A percentile compares a stretch with the other conserved stretches of the same genome.
Evolutionary conservation across 2,888 invertebrate species (phyloP).

Genomic region (Tuta absoluta): DNA sequence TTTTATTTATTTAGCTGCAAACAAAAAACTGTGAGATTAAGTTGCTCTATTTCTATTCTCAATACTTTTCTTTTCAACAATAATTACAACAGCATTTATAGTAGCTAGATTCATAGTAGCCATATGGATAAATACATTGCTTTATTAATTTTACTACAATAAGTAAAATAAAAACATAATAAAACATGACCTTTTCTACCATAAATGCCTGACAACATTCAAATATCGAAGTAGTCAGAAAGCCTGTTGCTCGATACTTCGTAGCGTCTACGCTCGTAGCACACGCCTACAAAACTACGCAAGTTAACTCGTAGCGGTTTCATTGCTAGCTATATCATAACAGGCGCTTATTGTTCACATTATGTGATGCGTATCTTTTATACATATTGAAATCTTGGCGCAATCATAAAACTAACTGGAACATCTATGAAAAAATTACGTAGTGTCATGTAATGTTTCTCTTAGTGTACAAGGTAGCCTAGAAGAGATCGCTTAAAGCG

Average conservation of each 20-base stretch:
- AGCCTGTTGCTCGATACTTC: neutral
- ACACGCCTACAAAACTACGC: neutral
- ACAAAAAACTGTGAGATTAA: neutral
- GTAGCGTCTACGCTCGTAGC: neutral
- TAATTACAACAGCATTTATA: neutral
- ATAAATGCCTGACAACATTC: neutral
- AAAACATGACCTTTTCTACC: neutral
- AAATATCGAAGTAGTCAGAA: neutral
- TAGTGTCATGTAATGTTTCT: no score
- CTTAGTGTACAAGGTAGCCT: no score
- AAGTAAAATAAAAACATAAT: neutral
- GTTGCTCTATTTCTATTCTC: no score
- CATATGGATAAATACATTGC: neutral
- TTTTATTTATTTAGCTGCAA: no score
- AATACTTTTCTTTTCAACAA: no score
- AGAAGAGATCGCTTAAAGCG: no score
- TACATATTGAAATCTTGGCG: no score
- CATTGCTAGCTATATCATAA: neutral
- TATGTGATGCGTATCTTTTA: no score
- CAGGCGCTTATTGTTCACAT: neutral
- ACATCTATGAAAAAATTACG: no score
- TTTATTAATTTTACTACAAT: no score
- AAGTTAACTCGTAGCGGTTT: neutral
- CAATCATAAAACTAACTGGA: no score
- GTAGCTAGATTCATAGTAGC: neutral